Evolutionary conservation across 2,797 vertebrate genomes (phyloP), one percentile per base, ranked within the genome.

Genomic region (Aldrovandia affinis): DNA sequence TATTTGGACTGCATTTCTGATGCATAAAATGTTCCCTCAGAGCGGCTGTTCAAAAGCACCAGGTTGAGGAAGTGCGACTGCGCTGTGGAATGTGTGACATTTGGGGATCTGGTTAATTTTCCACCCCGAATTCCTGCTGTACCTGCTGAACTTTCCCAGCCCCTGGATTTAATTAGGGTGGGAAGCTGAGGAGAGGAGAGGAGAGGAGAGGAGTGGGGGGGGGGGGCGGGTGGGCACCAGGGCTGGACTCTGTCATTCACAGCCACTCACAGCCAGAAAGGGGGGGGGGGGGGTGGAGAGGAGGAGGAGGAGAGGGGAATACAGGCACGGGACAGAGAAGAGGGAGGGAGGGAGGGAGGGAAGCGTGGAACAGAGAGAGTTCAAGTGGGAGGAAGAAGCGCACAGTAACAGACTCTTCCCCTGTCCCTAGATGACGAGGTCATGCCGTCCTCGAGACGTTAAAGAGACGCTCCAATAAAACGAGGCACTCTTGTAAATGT

Each of bases 121-220:
- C 42, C 8, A 8, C 59, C 36, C 73, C 9, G 20, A 63, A 83
- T 83, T 83, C 68, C 22, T 57, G 33, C 44, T 25, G 36, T 55
- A 83, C 82, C 65, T 44, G 52, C 14, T 36, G 70, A 14, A 20
- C 44, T 78, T 83, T 50, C 73, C 55, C 39, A 25, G 57, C 39
- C 25, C 55, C 77, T 52, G 73, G 73, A 6, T 83, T n/a, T 79
- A 78, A 63, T 83, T 78, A 83, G 25, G 47, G 77, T 78, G 77
- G 75, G 83, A 78, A 83, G 42, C 2, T 28, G 77, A 2, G 30
- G 47, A 57, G 81, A 68, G 68, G 18, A 0, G 6, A 61, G 42
- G 81, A 2, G 33, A 15, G 0, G 22, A 12, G 39, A 0, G 25
- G 15, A 3, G 65, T 61, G 59, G 18, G 18, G 59, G 59, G 15